A percentile compares a stretch with the other conserved stretches of the same genome.
phyloP scores from a whole-genome alignment of 2,888 invertebrate genomes.

The Drosophila mayaguana region DNA sequence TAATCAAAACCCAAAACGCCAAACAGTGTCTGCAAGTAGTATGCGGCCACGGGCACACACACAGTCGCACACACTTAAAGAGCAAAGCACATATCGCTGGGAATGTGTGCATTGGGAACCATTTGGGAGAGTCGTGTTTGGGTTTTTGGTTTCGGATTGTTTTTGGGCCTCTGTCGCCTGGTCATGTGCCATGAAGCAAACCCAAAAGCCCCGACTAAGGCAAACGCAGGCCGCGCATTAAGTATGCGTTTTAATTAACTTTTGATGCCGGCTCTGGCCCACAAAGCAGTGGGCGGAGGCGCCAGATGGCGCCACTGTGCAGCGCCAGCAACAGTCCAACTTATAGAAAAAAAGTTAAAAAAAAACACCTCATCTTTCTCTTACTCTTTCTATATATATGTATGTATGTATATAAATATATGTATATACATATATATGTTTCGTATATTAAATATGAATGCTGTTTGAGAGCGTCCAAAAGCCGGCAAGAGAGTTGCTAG shows the following conservation, averaged over 20 bases:
- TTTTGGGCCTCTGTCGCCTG: constrained; percentile 34
- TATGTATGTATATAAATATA: constrained; percentile 2
- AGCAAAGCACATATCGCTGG: constrained; percentile 20
- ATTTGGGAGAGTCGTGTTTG: constrained; percentile 41
- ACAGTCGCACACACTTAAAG: constrained; percentile 1
- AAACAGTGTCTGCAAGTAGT: constrained; percentile 58
- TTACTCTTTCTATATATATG: not conserved
- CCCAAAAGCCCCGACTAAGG: constrained; percentile 35
- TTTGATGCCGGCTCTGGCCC: constrained; percentile 52
- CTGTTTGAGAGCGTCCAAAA: constrained; percentile 58
- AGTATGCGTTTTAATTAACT: constrained; percentile 74
- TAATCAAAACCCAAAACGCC: constrained; percentile 60
- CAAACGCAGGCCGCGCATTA: constrained; percentile 56
- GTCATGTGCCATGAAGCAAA: constrained; percentile 31
- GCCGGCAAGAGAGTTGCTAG: constrained; percentile 48
- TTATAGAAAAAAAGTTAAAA: constrained; percentile 28
- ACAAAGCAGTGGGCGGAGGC: constrained; percentile 34
- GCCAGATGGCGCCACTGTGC: constrained; percentile 62
- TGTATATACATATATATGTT: constrained; percentile 8
- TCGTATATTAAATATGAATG: constrained; percentile 59
- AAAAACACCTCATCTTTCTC: not conserved
- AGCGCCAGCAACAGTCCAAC: constrained; percentile 47
- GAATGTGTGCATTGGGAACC: constrained; percentile 44
- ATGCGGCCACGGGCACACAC: constrained; percentile 32
- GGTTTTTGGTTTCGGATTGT: constrained; percentile 27